A percentile compares a stretch with the other conserved stretches of the same genome.
Evolutionary conservation across 2,888 invertebrate species (phyloP).

Genomic region (Eristalinus sepulchralis): DNA sequence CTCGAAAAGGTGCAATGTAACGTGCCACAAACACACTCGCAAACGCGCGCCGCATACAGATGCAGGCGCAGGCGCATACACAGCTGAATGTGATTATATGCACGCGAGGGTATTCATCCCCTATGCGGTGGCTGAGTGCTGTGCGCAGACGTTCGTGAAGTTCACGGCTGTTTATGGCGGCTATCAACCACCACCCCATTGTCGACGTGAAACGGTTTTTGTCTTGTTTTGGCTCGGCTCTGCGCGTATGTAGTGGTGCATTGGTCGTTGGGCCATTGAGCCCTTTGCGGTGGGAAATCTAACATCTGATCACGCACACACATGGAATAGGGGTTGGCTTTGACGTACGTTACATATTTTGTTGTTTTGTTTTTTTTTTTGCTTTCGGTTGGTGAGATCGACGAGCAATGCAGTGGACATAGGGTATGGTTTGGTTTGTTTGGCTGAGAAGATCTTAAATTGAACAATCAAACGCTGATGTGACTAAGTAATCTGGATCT

Average conservation of each 20-base stretch:
- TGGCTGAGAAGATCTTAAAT: neutral
- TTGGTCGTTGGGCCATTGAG: constrained; percentile 53
- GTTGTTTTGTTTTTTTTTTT: constrained; percentile 1
- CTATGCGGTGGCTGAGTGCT: constrained; percentile 74
- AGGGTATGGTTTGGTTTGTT: constrained; percentile 27
- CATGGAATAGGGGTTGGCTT: constrained; percentile 43
- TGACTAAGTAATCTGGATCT: no score
- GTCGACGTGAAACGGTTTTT: constrained; percentile 55
- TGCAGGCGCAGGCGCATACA: neutral
- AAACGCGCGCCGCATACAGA: constrained; percentile 7
- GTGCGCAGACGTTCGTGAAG: constrained; percentile 51
- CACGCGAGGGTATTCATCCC: constrained; percentile 78
- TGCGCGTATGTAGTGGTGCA: constrained; percentile 46
- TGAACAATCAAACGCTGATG: no score
- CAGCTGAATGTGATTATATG: constrained; percentile 39
- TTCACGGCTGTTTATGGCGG: constrained; percentile 63
- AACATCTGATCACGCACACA: constrained; percentile 78
- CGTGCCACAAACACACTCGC: constrained; percentile 52
- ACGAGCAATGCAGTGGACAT: constrained; percentile 23
- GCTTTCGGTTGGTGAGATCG: constrained; percentile 58
- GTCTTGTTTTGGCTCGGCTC: no score
- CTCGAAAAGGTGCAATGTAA: constrained; percentile 80
- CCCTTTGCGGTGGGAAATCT: constrained; percentile 78
- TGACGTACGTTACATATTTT: constrained; percentile 35
- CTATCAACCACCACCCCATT: constrained; percentile 72